phyloP scores from a whole-genome alignment of 1,140 invertebrate species.

The Cotesia chilonis region DNA sequence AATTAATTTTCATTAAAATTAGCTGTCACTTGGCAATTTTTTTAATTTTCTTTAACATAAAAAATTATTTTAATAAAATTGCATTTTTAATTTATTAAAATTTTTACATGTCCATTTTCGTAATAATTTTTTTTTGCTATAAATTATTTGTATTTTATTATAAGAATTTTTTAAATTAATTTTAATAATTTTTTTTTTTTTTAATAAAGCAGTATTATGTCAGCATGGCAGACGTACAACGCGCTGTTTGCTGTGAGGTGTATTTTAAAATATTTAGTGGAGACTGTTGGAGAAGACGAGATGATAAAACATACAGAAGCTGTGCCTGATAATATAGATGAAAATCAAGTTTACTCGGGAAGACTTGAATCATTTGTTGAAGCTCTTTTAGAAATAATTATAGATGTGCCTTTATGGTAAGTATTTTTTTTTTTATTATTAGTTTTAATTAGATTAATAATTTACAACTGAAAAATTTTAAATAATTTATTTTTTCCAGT shows the following conservation, averaged over 20 bases:
- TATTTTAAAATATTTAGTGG: slow-evolving; percentile 89
- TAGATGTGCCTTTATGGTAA: slow-evolving; percentile 79
- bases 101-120: no score
- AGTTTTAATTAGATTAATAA: slow-evolving; percentile 8
- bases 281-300: slow-evolving; percentile 79
- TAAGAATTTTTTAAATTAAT: slow-evolving; percentile 28
- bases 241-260: slow-evolving; percentile 90
- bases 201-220: slow-evolving; percentile 80
- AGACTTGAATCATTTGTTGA: slow-evolving; percentile 73
- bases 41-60: no score
- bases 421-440: slow-evolving; percentile 39
- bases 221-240: slow-evolving; percentile 95
- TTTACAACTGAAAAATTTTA: no score
- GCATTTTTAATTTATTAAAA: no score
- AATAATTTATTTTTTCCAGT: slow-evolving; percentile 64
- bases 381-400: slow-evolving; percentile 77
- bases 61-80: no score
- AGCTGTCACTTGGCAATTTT: no score
- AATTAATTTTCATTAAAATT: no score
- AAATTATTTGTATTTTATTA: no score
- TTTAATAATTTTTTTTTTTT: slow-evolving; percentile 24
- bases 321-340: slow-evolving; percentile 50
- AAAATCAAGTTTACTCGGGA: slow-evolving; percentile 27
- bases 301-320: slow-evolving; percentile 78
- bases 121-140: no score